Conservation (phyloP, 2,888 invertebrate genomes). For the Rhimphoctona megacephalus region DNA sequence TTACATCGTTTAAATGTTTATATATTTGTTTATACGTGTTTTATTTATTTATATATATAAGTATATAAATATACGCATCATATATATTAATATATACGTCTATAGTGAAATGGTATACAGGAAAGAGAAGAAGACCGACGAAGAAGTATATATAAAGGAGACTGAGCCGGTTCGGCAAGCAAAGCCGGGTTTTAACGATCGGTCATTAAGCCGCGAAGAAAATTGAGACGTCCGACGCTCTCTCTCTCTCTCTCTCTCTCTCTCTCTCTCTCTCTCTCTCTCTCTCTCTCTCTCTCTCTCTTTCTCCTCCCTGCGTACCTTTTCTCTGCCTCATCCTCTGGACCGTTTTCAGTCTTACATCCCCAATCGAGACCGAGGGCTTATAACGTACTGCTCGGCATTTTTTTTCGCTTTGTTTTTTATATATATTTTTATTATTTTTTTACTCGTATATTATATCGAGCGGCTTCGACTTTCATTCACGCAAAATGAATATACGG, state of each 20-base stretch:
- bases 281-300: constrained; percentile 6
- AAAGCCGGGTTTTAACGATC: constrained; percentile 81
- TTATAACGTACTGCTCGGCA: constrained; percentile 72
- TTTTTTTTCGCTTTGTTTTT: constrained; percentile 65
- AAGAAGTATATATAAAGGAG: constrained; percentile 26
- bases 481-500: constrained; percentile 52
- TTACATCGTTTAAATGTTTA: background rate
- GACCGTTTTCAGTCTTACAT: constrained; percentile 72
- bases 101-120: constrained; percentile 34
- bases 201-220: constrained; percentile 83
- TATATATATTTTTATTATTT: constrained; percentile 13
- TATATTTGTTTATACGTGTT: background rate
- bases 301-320: constrained; percentile 38
- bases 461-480: constrained; percentile 65
- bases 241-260: constrained; percentile 31
- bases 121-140: constrained; percentile 50
- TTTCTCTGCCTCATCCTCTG: constrained; percentile 35
- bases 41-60: background rate
- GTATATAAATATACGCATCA: background rate
- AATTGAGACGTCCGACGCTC: constrained; percentile 82
- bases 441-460: constrained; percentile 78
- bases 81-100: constrained; percentile 19
- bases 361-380: constrained; percentile 76
- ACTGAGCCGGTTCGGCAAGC: constrained; percentile 79
- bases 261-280: constrained; percentile 51